These are phyloP conservation scores for Latrodectus hesperus DNA, from an alignment of 2,888 invertebrate species.

Conservation along the genomic window DNA sequence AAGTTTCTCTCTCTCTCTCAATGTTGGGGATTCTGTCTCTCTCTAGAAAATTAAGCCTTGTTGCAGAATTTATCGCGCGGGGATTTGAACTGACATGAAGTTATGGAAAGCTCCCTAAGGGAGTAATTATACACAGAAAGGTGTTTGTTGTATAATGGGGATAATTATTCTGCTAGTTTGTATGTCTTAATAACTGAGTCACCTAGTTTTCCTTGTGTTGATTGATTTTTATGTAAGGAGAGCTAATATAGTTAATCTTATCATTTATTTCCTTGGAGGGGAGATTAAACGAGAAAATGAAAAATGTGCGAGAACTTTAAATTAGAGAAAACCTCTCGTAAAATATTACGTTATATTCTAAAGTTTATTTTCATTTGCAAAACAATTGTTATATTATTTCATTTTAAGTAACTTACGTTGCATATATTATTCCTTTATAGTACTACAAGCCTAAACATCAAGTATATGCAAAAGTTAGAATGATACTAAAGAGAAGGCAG, in stretches of 20 bases:
- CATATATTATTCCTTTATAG: no score
- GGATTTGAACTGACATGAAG: conserved; percentile 57
- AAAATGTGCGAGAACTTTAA: no score
- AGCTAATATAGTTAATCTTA: neutral
- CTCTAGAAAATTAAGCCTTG: conserved; percentile 54
- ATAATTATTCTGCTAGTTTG: conserved; percentile 38
- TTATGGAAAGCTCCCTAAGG: conserved; percentile 34
- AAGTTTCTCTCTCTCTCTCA: conserved; percentile 8
- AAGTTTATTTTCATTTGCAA: no score
- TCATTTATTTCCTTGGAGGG: no score
- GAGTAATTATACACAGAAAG: conserved; percentile 42
- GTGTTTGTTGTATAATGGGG: conserved; percentile 10
- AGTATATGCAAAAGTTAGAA: no score
- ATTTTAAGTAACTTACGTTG: no score
- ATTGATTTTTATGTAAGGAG: conserved; percentile 40
- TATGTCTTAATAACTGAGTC: conserved; percentile 1
- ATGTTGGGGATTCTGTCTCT: neutral
- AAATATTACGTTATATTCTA: no score
- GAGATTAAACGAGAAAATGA: no score
- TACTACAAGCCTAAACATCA: no score
- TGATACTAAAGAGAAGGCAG: no score
- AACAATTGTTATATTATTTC: no score
- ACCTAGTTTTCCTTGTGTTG: conserved; percentile 17
- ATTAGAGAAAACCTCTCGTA: no score
- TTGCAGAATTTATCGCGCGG: conserved; percentile 46